Evolutionary conservation across 2,888 invertebrate species (phyloP), one percentile per base, ranked within the genome.

Genomic region (Heliconius ethilla): DNA sequence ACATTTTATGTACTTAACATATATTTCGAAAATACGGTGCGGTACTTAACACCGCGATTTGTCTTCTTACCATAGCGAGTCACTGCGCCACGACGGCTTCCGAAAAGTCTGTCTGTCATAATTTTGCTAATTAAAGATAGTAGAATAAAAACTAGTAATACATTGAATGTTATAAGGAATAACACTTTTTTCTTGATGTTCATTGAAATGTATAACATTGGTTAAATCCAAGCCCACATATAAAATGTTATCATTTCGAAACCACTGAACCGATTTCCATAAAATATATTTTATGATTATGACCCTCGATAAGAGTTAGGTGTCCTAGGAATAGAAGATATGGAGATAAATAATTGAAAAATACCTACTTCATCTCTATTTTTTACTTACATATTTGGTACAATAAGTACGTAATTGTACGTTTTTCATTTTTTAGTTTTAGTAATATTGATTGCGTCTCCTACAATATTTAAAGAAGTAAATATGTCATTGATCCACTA

Each of bases 211-310:
- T 72, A 18, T 51, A 51, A 72, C 25, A 59, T 59, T 72, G 33
- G 55, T 59, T 33, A 59, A 72, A 59, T 70, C 59, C 72, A 72
- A 59, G 59, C 59, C 72, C 55, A 72, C 59, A 22, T 74, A 74
- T 74, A 74, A 74, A 74, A 29, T 40, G 22, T 74, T 74, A 74
- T 74, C 74, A 40, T 74, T 63, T 74, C 74, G 63, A 45, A 63
- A 62, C 63, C 63, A 74, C 63, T 63, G 74, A 74, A 65, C 74
- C 74, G 74, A 63, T 74, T 74, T 74, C 74, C 45, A 74, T 74
- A 74, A 74, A 72, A 74, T 29, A 74, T 72, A 33, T 74, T 74
- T 74, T 74, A 74, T 62, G 74, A 74, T 74, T 74, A 74, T 65
- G 74, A 74, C 63, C 40, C 22, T 3, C 62, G 74, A 65, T 74